phyloP scores from a whole-genome alignment of 2,113 vertebrate genomes.

The Sander vitreus region DNA sequence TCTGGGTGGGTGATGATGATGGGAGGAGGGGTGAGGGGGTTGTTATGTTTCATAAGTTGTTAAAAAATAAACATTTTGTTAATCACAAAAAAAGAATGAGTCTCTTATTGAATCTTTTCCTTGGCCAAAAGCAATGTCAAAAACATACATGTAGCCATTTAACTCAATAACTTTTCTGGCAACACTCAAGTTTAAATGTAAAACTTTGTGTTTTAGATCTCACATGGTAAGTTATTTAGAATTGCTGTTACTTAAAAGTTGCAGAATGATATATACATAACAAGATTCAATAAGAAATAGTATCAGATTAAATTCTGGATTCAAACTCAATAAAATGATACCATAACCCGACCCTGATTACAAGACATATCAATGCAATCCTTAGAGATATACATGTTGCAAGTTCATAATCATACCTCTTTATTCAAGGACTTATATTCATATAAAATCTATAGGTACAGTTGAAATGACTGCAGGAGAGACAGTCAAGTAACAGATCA shows the following conservation, averaged over 20 bases:
- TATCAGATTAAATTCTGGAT: neutral
- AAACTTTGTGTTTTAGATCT: neutral
- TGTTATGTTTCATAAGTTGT: too few relatives aligned
- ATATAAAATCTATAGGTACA: slow-evolving; percentile 95
- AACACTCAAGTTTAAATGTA: neutral
- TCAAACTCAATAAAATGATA: slow-evolving; percentile 7
- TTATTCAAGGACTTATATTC: slow-evolving; percentile 94
- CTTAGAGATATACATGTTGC: neutral
- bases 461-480: slow-evolving; percentile 92
- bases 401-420: slow-evolving; percentile 78
- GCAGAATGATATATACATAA: too few relatives aligned
- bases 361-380: slow-evolving; percentile 17
- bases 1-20: too few relatives aligned
- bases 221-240: neutral
- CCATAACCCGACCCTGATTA: neutral
- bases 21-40: too few relatives aligned
- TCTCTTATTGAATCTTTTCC: neutral
- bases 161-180: neutral
- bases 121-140: neutral
- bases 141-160: neutral
- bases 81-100: neutral
- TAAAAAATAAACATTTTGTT: too few relatives aligned
- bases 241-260: neutral
- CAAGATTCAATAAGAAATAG: neutral
- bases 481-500: slow-evolving; percentile 89